Percentiles rank a stretch among this genome's conserved stretches.
phyloP scores from a whole-genome alignment of 2,797 vertebrate species.

The Micropoecilia bifurca region DNA sequence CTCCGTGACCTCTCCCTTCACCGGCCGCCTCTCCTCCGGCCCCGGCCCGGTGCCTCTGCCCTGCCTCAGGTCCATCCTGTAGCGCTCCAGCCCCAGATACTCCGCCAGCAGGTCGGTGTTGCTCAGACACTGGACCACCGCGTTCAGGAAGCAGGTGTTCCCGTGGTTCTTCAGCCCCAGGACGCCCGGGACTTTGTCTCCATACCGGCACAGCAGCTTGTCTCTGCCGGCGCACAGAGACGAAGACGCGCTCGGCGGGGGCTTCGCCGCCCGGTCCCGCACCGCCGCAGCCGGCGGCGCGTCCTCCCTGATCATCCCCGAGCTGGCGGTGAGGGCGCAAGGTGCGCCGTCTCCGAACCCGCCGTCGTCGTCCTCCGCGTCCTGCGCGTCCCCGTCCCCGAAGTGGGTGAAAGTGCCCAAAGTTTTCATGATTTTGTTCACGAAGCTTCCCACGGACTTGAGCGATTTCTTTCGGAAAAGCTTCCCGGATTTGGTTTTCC shows the following conservation, averaged over 20 bases:
- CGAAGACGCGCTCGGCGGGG: slow-evolving; percentile 53
- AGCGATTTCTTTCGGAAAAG: slow-evolving; percentile 82
- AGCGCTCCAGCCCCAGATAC: slow-evolving; percentile 87
- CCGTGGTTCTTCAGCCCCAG: slow-evolving; percentile 95
- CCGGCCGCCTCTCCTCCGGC: slow-evolving; percentile 39
- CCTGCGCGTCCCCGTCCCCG: slow-evolving; percentile 67
- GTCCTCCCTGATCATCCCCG: slow-evolving; percentile 63
- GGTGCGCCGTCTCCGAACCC: slow-evolving; percentile 80
- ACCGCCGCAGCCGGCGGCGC: slow-evolving; percentile 12
- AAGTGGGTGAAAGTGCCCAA: slow-evolving; percentile 84
- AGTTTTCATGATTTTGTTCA: slow-evolving; percentile 85
- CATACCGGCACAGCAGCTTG: slow-evolving; percentile 72
- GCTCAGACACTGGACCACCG: slow-evolving; percentile 95
- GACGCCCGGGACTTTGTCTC: slow-evolving; percentile 85
- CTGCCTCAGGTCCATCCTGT: slow-evolving; percentile 71
- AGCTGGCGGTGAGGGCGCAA: slow-evolving; percentile 73
- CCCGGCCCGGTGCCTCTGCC: slow-evolving; percentile 48
- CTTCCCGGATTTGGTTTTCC: slow-evolving; percentile 69
- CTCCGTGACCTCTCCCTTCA: slow-evolving; percentile 87
- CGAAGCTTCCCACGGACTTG: slow-evolving; percentile 82
- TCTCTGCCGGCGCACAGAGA: slow-evolving; percentile 70
- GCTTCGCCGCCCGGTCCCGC: slow-evolving; percentile 53
- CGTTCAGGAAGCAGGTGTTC: slow-evolving; percentile 98
- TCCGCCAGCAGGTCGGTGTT: slow-evolving; percentile 95
- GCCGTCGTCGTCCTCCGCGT: slow-evolving; percentile 86